Conservation (phyloP, 2,888 invertebrate genomes). For the Syrphus vitripennis region DNA sequence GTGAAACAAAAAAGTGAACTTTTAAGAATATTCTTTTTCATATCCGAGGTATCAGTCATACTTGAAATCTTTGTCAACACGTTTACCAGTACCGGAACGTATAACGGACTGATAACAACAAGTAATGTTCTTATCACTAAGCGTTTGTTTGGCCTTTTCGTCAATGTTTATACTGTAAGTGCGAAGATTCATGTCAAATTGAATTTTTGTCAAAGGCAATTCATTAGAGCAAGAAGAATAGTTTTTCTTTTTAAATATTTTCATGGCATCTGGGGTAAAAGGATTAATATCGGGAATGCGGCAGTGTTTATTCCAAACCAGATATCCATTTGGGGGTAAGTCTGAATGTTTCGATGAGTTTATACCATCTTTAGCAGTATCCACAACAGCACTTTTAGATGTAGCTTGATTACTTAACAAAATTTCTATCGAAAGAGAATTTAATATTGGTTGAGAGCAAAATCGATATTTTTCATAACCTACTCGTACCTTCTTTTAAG, state of each 20-base stretch:
- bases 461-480: neutral
- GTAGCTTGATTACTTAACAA: neutral
- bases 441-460: neutral
- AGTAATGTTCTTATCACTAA: slow-evolving; percentile 28
- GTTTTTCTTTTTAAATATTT: slow-evolving; percentile 81
- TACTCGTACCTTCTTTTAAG: neutral
- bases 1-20: neutral
- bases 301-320: slow-evolving; percentile 83
- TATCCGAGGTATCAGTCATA: slow-evolving; percentile 61
- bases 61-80: slow-evolving; percentile 75
- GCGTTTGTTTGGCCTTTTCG: slow-evolving; percentile 34
- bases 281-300: slow-evolving; percentile 84
- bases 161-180: slow-evolving; percentile 73
- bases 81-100: slow-evolving; percentile 74
- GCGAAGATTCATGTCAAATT: slow-evolving; percentile 68
- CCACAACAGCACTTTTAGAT: neutral
- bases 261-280: slow-evolving; percentile 82
- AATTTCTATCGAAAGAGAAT: neutral
- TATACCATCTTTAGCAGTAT: too few relatives aligned
- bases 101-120: slow-evolving; percentile 78
- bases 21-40: neutral
- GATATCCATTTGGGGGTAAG: slow-evolving; percentile 74
- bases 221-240: slow-evolving; percentile 77
- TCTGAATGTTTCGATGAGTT: neutral
- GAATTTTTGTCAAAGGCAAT: slow-evolving; percentile 71